Evolutionary conservation across 1,140 invertebrate species (phyloP), one percentile per base, ranked within the genome.

Genomic region (Drosophila ercepeae): DNA sequence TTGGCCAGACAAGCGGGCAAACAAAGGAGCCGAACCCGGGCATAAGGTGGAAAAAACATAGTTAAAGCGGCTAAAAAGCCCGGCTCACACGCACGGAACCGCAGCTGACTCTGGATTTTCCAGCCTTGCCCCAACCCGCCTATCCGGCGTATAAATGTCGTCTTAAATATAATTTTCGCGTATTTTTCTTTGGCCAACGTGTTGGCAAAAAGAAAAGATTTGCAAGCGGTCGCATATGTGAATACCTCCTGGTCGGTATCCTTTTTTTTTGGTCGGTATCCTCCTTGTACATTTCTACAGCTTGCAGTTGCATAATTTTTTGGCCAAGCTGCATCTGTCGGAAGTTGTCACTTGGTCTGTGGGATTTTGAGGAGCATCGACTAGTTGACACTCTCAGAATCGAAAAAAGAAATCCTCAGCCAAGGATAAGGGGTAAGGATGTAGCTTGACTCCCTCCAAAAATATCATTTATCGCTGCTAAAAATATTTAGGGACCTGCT

Each of bases 131-230:
- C 21, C n/a, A 11, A n/a, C n/a, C 8, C 21, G 54, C 53, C 52
- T 29, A 32, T 16, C 53, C 57, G 75, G 59, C 36, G 76, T 71
- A 83, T 41, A 83, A 81, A 83, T 88, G 82, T 88, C 82, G 82
- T 89, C 82, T 88, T 88, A 88, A 88, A 88, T 88, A 89, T 88
- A 88, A 88, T 86, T 86, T 86, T 86, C 70, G 74, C 77, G 73
- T 74, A 70, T 75, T 82, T 77, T 88, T 75, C 69, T n/a, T 72
- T 69, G 49, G 51, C 42, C 73, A 45, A 64, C 75, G 51, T 75
- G 70, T 45, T 67, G 39, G 39, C n/a, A 49, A 65, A 21, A 74
- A 73, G 68, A 73, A 86, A 84, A 84, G 76, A 76, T 81, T 88
- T 86, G 82, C 81, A 55, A 77, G 72, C 72, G 72, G 61, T 60